phyloP scores from a whole-genome alignment of 2,888 invertebrate species.

The Ametastegia equiseti region DNA sequence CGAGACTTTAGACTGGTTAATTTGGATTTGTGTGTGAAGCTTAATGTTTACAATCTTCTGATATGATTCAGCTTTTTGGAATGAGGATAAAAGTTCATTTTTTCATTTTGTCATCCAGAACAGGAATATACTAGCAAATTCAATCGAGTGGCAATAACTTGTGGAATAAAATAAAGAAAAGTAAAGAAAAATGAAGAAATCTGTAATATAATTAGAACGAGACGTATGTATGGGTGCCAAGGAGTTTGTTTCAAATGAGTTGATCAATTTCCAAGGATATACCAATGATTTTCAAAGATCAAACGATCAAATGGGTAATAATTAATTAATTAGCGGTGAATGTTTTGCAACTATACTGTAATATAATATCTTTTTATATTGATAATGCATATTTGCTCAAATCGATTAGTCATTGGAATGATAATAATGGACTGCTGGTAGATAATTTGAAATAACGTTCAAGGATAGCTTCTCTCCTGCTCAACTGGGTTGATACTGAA shows the following conservation, averaged over 20 bases:
- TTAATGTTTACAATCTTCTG: neutral
- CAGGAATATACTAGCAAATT: neutral
- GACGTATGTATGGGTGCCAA: no score
- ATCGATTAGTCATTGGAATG: neutral
- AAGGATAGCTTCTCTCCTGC: neutral
- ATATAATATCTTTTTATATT: no score
- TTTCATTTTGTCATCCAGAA: neutral
- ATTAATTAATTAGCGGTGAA: no score
- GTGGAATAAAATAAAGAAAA: no score
- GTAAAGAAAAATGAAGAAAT: neutral
- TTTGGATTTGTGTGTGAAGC: no score
- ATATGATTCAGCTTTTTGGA: neutral
- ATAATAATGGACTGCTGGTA: neutral
- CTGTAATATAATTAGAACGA: neutral
- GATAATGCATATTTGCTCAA: neutral
- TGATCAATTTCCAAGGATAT: neutral
- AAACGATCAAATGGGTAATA: no score
- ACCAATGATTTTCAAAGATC: no score
- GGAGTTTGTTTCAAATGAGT: neutral
- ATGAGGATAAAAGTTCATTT: constrained; percentile 2
- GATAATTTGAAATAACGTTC: neutral
- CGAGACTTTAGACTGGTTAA: no score
- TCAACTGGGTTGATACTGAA: constrained; percentile 6
- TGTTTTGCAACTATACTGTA: no score
- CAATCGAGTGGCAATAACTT: no score